phyloP scores from a whole-genome alignment of 2,888 invertebrate species.

The Nesidiocoris tenuis region DNA sequence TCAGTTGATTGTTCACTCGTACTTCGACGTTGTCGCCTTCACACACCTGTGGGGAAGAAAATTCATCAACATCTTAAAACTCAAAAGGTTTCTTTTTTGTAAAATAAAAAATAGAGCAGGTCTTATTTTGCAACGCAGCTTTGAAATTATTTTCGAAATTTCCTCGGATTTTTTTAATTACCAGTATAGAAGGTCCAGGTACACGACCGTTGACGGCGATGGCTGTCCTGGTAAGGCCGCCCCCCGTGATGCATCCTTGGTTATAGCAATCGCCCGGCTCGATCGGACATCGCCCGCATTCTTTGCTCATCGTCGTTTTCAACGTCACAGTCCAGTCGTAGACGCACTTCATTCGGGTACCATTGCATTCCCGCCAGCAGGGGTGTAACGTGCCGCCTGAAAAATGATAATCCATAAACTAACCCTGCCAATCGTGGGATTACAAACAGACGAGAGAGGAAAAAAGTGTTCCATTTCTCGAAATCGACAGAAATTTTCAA shows the following conservation, averaged over 20 bases:
- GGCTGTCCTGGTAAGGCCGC: conserved; percentile 51
- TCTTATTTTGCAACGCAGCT: too few species aligned
- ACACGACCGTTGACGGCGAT: conserved; percentile 52
- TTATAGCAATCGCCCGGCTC: conserved; percentile 72
- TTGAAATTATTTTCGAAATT: too few species aligned
- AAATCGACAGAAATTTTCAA: background rate
- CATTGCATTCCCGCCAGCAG: conserved; percentile 51
- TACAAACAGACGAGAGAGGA: too few species aligned
- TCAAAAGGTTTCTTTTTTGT: too few species aligned
- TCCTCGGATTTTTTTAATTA: conserved; percentile 40
- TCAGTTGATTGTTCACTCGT: conserved; percentile 56
- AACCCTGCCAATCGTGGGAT: too few species aligned
- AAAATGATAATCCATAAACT: too few species aligned
- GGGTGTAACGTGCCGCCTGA: conserved; percentile 47
- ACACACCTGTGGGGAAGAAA: conserved; percentile 59
- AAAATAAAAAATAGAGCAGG: too few species aligned
- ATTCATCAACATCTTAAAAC: too few species aligned
- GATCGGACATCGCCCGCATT: conserved; percentile 54
- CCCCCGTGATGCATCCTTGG: conserved; percentile 55
- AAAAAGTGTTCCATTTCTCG: background rate
- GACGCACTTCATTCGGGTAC: conserved; percentile 48
- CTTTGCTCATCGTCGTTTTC: conserved; percentile 52
- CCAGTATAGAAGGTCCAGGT: conserved; percentile 53
- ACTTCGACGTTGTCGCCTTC: conserved; percentile 57
- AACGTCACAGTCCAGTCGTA: conserved; percentile 51